Conservation (phyloP, 1,140 invertebrate genomes). For the Stegodyphus dumicola region DNA sequence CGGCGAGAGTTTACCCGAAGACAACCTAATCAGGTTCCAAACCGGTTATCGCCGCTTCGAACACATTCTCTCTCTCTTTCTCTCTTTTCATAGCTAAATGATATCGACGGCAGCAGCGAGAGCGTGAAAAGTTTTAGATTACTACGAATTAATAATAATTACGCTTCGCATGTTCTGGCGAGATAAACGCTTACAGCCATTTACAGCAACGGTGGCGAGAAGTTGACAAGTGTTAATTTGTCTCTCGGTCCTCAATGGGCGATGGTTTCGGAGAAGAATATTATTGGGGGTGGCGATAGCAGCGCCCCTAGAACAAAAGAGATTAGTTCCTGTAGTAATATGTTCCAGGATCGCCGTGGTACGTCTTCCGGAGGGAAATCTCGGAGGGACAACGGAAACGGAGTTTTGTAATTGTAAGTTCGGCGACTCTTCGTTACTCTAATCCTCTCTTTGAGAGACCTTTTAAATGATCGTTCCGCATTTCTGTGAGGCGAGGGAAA, state of each 20-base stretch:
- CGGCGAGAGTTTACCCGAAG: constrained; percentile 41
- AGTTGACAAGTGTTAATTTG: constrained; percentile 60
- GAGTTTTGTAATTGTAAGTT: constrained; percentile 37
- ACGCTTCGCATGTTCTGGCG: constrained; percentile 52
- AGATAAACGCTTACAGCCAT: constrained; percentile 54
- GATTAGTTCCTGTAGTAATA: constrained; percentile 36
- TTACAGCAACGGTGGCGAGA: constrained; percentile 33
- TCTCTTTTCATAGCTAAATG: constrained; percentile 24
- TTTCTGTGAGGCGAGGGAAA: neutral
- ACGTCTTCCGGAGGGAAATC: neutral
- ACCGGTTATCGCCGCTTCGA: constrained; percentile 17
- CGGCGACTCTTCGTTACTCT: constrained; percentile 18
- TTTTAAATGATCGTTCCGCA: constrained; percentile 13
- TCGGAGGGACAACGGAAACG: neutral
- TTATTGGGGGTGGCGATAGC: constrained; percentile 13
- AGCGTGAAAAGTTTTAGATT: constrained; percentile 55
- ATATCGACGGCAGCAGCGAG: constrained; percentile 14
- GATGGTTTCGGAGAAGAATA: constrained; percentile 31
- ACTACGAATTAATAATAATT: constrained; percentile 59
- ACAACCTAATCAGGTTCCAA: constrained; percentile 52
- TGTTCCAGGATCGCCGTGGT: neutral
- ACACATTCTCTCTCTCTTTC: neutral
- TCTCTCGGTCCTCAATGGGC: constrained; percentile 43
- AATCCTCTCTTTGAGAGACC: constrained; percentile 19
- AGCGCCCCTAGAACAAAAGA: constrained; percentile 34